Percentiles rank a stretch among this genome's conserved stretches.
Evolutionary conservation across 2,113 vertebrate species (phyloP).

Genomic region (Limnothrissa miodon): DNA sequence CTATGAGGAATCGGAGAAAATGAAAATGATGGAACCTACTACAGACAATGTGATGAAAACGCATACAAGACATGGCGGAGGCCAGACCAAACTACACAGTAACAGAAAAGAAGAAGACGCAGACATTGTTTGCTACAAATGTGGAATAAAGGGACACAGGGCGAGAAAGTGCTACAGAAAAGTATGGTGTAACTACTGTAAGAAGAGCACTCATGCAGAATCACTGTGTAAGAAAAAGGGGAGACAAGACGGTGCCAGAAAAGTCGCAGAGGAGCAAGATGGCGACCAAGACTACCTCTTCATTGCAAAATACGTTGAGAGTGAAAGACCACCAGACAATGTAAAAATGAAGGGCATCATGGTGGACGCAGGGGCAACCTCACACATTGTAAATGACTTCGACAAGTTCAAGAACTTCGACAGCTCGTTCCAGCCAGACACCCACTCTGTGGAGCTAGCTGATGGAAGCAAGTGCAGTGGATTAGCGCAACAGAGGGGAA

Average conservation of each 20-base stretch:
- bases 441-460: too few relatives aligned
- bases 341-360: slow-evolving; percentile 27
- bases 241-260: slow-evolving; percentile 19
- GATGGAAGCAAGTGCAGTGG: too few relatives aligned
- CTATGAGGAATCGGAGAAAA: slow-evolving; percentile 37
- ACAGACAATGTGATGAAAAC: slow-evolving; percentile 45
- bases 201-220: not conserved
- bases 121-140: slow-evolving; percentile 23
- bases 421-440: too few relatives aligned
- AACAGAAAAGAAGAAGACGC: not conserved
- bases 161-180: not conserved
- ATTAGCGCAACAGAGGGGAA: too few relatives aligned
- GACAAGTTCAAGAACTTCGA: too few relatives aligned
- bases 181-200: not conserved
- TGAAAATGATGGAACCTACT: not conserved
- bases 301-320: not conserved
- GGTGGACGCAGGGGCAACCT: too few relatives aligned
- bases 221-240: not conserved
- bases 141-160: slow-evolving; percentile 32
- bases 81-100: not conserved
- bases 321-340: not conserved
- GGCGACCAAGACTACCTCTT: slow-evolving; percentile 22
- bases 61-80: not conserved
- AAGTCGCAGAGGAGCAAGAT: not conserved
- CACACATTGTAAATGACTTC: too few relatives aligned